phyloP scores from a whole-genome alignment of 2,888 invertebrate species.

The Phytoseiulus persimilis region DNA sequence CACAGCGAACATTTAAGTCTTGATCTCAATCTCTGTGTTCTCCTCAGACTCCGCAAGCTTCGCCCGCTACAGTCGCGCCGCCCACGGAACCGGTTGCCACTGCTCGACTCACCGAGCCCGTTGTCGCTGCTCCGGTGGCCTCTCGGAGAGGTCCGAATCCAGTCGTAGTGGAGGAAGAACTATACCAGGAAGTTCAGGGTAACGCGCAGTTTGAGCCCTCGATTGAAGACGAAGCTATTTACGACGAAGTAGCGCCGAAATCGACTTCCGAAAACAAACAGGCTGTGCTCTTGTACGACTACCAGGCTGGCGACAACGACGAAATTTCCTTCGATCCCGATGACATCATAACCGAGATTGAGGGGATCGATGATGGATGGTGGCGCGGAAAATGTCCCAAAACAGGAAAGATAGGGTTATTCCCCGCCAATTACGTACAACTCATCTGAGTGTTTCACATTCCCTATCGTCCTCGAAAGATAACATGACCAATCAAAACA shows the following conservation, averaged over 20 bases:
- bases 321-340: slow-evolving; percentile 91
- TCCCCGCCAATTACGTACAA: slow-evolving; percentile 91
- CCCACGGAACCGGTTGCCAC: too few relatives aligned
- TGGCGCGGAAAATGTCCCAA: slow-evolving; percentile 66
- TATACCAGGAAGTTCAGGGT: slow-evolving; percentile 37
- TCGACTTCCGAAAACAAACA: not conserved
- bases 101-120: too few relatives aligned
- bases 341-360: slow-evolving; percentile 81
- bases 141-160: not conserved
- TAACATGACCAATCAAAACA: too few relatives aligned
- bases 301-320: slow-evolving; percentile 78
- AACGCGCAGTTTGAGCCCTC: not conserved
- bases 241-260: slow-evolving; percentile 41
- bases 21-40: too few relatives aligned
- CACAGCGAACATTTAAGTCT: too few relatives aligned
- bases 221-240: slow-evolving; percentile 17
- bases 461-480: not conserved
- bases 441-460: slow-evolving; percentile 49
- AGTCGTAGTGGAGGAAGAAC: slow-evolving; percentile 16
- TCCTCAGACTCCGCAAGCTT: too few relatives aligned
- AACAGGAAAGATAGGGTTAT: slow-evolving; percentile 74
- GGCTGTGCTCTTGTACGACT: slow-evolving; percentile 78
- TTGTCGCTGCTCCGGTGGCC: slow-evolving; percentile 17
- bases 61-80: too few relatives aligned
- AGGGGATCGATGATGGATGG: slow-evolving; percentile 93